Percentiles rank a stretch among this genome's conserved stretches.
phyloP scores from a whole-genome alignment of 2,797 vertebrate species.

The Steatocranus sp. region DNA sequence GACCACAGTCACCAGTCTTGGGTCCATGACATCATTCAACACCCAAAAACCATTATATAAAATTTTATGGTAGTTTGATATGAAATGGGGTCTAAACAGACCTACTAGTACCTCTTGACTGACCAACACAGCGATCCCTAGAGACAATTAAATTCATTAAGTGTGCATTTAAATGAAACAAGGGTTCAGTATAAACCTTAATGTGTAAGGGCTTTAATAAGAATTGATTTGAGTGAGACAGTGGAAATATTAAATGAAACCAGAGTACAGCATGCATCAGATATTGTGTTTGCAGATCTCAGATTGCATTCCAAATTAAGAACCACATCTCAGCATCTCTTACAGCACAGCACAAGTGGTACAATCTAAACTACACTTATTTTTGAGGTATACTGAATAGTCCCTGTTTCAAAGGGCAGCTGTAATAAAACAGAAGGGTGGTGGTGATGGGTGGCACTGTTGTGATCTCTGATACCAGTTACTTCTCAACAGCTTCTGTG shows the following conservation, averaged over 20 bases:
- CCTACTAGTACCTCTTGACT: background rate
- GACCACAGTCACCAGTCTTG: background rate
- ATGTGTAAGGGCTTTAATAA: background rate
- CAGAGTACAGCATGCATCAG: background rate
- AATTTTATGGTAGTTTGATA: background rate
- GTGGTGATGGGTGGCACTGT: background rate
- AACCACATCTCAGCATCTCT: background rate
- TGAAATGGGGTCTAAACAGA: background rate
- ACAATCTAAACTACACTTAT: background rate
- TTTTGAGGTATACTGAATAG: constrained; percentile 15
- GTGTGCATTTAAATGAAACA: fast-evolving
- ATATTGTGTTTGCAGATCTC: background rate
- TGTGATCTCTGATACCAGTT: background rate
- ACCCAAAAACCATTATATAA: background rate
- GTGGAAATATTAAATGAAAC: background rate
- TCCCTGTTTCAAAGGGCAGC: background rate
- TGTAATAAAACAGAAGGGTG: background rate
- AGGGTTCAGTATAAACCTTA: background rate
- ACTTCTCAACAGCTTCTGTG: background rate
- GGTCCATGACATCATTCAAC: background rate
- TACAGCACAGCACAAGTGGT: background rate
- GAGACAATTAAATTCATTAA: background rate
- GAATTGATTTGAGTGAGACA: background rate
- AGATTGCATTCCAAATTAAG: background rate
- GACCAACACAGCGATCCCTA: background rate